phyloP scores from a whole-genome alignment of 2,113 vertebrate genomes.

The Pteruthius melanotis region DNA sequence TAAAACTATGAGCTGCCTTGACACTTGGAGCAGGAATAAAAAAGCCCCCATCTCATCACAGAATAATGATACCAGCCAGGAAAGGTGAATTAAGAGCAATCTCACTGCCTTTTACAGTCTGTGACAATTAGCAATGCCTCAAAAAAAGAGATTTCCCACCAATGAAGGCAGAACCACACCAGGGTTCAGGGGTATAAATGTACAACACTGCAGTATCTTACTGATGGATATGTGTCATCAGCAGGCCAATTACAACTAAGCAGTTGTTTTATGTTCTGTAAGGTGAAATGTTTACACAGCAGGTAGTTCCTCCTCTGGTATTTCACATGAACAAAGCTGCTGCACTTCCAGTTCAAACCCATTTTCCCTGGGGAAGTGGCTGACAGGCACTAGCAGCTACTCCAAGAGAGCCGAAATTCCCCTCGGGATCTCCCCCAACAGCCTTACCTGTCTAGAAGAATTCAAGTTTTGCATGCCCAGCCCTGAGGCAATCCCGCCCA shows the following conservation, averaged over 20 bases:
- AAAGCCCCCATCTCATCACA: neutral
- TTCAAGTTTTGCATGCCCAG: constrained; percentile 99
- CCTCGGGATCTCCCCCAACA: neutral
- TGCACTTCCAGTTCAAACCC: neutral
- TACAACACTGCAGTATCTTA: neutral
- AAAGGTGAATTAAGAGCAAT: neutral
- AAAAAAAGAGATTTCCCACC: neutral
- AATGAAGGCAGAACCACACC: neutral
- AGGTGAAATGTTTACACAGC: neutral
- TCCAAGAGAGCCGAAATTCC: neutral
- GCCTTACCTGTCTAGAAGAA: constrained; percentile 95
- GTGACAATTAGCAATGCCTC: neutral
- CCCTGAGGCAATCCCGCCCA: constrained; percentile 93
- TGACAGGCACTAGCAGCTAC: neutral
- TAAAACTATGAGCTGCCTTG: neutral
- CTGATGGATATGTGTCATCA: neutral
- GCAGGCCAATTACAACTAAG: neutral
- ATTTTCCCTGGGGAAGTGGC: neutral
- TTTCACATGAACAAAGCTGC: neutral
- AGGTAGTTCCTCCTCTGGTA: neutral
- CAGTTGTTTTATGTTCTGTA: neutral
- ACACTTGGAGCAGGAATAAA: neutral
- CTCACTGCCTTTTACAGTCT: neutral
- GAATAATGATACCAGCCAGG: neutral
- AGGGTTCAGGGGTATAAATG: neutral